Base-by-base conservation (phyloP, 2,113 vertebrate species). In the Equus quagga region DNA sequence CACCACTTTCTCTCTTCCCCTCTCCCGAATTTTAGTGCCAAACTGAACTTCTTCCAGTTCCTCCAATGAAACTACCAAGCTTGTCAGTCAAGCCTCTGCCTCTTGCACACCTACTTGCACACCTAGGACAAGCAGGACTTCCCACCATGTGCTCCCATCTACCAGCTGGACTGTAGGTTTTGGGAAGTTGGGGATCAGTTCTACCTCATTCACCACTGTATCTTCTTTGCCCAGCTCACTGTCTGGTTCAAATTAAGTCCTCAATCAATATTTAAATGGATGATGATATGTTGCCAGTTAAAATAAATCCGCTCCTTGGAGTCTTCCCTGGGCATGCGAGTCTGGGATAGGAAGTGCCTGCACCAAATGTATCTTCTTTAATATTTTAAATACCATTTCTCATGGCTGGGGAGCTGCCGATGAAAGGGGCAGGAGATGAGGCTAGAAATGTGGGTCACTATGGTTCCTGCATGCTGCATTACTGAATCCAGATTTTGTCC, bases 251-350 rank as follows among this genome's bases (percentile, higher is more conserved):
- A 81, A 72, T 41, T 51, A 60, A 79, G 67, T 33, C 65, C 14
- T 85, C 60, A 76, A 70, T 84, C 81, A 67, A 86, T 64, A 78
- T n/a, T 95, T 76, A 75, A 69, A 75, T 56, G 18, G 41, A 89
- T 73, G 26, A 65, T 10, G 70, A 54, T 23, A 69, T 33, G 11
- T 80, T 41, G 5, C 51, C 72, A 49, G n/a, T 90, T 91, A 60
- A 72, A 96, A 89, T 64, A 67, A 82, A 64, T 76, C 49, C 81
- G 10, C 62, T 92, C 24, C 46, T 49, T 31, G 12, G 11, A 79
- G n/a, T 49, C 49, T 70, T 90, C 67, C 19, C n/a, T 58, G 19
- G 18, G n/a, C 28, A 56, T 69, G 10, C 24, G 26, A 60, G 51
- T 94, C 24, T 84, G 78, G 13, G 17, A 62, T 26, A 69, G 51